Evolutionary conservation across 2,797 vertebrate genomes (phyloP), one percentile per base, ranked within the genome.

Genomic region (Sebastes hubbsi): DNA sequence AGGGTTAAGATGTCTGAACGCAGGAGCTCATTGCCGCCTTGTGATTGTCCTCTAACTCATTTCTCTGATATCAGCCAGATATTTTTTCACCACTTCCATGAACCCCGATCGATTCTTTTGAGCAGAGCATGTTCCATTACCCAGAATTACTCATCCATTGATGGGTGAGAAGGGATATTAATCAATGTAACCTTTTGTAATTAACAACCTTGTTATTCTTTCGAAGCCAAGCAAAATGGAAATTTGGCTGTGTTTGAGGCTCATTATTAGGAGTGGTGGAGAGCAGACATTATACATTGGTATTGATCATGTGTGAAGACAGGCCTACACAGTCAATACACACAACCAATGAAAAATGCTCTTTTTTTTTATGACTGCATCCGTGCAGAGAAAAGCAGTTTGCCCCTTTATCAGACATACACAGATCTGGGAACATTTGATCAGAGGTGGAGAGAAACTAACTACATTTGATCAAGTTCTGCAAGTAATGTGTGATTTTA

Each of bases 201-300:
- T 87, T 93, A 95, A 93, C 92, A 94, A 89, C 93, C 89, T 91
- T 95, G 93, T 95, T 95, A 93, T 93, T 94, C 84, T 89, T 90
- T 87, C 79, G 83, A 91, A 92, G 91, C 86, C 88, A 93, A 93
- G 90, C 88, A 86, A 80, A 92, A 93, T 92, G 87, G 90, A 89
- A 89, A 86, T 90, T 84, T 79, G 88, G 82, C 81, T 79, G 66
- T 78, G 64, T 88, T 88, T 46, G 74, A 75, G 82, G 87, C 87
- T 92, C 86, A 88, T 94, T 94, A 94, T 90, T 78, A 89, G 75
- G 84, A 88, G 77, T 5, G 20, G 75, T 29, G 82, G 69, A 83
- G 75, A 89, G 88, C 88, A 87, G 86, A 87, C 80, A 59, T 87
- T 90, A 89, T 87, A 87, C 84, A 83, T 78, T 52, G 81, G 77